Percentiles rank a stretch among this genome's conserved stretches.
Evolutionary conservation across 2,888 invertebrate species (phyloP).

Genomic region (Lacanobia oleracea): DNA sequence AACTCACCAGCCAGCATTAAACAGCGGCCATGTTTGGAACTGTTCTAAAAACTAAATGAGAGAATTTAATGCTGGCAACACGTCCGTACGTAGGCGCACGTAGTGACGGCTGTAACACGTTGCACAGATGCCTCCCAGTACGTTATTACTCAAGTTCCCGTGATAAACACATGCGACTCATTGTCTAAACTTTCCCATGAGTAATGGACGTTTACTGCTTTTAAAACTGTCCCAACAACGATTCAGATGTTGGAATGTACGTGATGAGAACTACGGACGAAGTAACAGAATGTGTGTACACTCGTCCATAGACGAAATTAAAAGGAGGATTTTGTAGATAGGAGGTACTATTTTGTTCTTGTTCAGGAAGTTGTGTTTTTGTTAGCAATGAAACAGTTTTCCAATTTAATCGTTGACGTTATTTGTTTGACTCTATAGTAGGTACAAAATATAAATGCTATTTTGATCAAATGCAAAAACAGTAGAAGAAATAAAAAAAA

Average conservation of each 20-base stretch:
- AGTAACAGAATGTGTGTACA: slow-evolving; percentile 36
- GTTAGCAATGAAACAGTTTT: background rate
- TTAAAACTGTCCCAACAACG: slow-evolving; percentile 64
- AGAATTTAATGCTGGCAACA: slow-evolving; percentile 53
- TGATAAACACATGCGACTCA: slow-evolving; percentile 75
- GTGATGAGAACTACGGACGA: slow-evolving; percentile 53
- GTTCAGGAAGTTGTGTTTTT: background rate
- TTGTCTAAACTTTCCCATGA: slow-evolving; percentile 77
- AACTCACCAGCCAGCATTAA: slow-evolving; percentile 39
- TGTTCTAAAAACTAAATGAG: slow-evolving; percentile 63
- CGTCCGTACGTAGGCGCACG: slow-evolving; percentile 37
- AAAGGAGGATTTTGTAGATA: slow-evolving; percentile 15
- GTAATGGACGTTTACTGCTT: slow-evolving; percentile 71
- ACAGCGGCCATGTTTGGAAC: slow-evolving; percentile 36
- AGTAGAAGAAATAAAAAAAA: background rate
- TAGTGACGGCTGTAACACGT: slow-evolving; percentile 38
- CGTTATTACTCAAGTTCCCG: slow-evolving; percentile 74
- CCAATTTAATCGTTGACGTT: background rate
- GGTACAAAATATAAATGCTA: background rate
- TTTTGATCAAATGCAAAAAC: background rate
- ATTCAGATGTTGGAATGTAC: slow-evolving; percentile 53
- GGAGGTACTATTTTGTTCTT: slow-evolving; percentile 6
- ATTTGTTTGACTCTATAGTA: background rate
- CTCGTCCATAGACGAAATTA: slow-evolving; percentile 15
- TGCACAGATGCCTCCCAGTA: slow-evolving; percentile 62